Percentiles rank a stretch among this genome's conserved stretches.
These are phyloP conservation scores for Epicauta chinensis DNA, from an alignment of 1,140 invertebrate genomes.

Conservation along the genomic window DNA sequence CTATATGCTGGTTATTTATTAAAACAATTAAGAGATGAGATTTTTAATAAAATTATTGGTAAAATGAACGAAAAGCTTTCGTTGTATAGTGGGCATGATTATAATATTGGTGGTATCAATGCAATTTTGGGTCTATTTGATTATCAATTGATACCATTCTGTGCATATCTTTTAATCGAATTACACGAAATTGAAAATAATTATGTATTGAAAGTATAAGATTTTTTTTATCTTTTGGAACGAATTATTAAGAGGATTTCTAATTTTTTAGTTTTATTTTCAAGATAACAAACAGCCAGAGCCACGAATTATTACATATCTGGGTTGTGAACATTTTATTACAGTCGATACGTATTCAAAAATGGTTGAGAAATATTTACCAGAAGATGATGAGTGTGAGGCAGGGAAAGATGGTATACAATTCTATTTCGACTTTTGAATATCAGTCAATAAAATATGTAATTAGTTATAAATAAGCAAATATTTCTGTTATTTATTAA, in stretches of 20 bases:
- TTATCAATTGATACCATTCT: conserved; percentile 53
- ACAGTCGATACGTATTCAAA: too few species aligned
- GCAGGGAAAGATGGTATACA: too few species aligned
- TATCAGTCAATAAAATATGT: too few species aligned
- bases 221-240: too few species aligned
- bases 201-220: conserved; percentile 23
- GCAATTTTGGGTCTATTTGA: conserved; percentile 58
- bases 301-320: conserved; percentile 7
- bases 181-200: conserved; percentile 22
- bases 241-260: too few species aligned
- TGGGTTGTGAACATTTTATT: too few species aligned
- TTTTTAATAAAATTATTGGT: conserved; percentile 45
- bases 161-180: conserved; percentile 40
- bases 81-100: conserved; percentile 67
- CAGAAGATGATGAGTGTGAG: too few species aligned
- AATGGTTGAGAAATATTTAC: too few species aligned
- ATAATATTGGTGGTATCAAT: conserved; percentile 60
- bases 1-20: conserved; percentile 44
- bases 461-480: too few species aligned
- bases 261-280: conserved; percentile 35
- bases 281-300: conserved; percentile 21
- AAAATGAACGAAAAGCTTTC: conserved; percentile 53
- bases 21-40: conserved; percentile 55
- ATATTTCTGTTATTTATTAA: too few species aligned
- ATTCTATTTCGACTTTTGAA: too few species aligned